These are phyloP conservation scores for Cantharis rustica DNA, from an alignment of 2,888 invertebrate species.

Conservation along the genomic window DNA sequence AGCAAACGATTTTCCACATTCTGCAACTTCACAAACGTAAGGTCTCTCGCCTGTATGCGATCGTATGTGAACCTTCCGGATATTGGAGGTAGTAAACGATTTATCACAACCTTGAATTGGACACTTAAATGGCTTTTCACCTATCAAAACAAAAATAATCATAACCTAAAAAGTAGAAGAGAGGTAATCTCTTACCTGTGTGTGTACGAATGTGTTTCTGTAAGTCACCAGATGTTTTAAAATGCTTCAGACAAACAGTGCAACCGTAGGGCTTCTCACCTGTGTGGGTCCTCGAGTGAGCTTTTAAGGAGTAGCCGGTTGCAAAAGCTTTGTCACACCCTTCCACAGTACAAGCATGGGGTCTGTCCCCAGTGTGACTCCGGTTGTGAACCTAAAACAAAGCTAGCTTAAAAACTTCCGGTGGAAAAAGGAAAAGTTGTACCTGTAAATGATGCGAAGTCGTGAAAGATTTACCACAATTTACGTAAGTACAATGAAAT, in stretches of 20 bases:
- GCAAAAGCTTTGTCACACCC: constrained; percentile 60
- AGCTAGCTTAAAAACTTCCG: constrained; percentile 2
- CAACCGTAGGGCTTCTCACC: constrained; percentile 56
- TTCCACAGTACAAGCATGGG: constrained; percentile 57
- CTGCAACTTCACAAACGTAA: constrained; percentile 63
- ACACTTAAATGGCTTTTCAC: constrained; percentile 61
- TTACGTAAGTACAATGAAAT: constrained; percentile 56
- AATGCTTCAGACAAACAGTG: constrained; percentile 46
- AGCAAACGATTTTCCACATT: constrained; percentile 68
- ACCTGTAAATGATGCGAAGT: constrained; percentile 60
- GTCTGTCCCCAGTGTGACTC: constrained; percentile 59
- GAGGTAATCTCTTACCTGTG: constrained; percentile 44
- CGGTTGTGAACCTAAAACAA: constrained; percentile 59
- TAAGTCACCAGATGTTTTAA: constrained; percentile 54
- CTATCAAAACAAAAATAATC: constrained; percentile 35
- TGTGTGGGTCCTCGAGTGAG: constrained; percentile 62
- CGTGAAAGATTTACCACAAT: constrained; percentile 59
- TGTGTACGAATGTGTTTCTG: constrained; percentile 54
- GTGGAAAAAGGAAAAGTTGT: constrained; percentile 24
- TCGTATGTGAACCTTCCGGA: constrained; percentile 68
- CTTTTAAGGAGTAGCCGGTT: constrained; percentile 58
- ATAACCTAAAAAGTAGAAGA: neutral
- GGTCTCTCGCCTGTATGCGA: constrained; percentile 73
- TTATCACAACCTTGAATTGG: constrained; percentile 64
- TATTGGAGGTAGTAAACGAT: constrained; percentile 72